Evolutionary conservation across 2,888 invertebrate species (phyloP).

Genomic region (Orthosia gracilis): DNA sequence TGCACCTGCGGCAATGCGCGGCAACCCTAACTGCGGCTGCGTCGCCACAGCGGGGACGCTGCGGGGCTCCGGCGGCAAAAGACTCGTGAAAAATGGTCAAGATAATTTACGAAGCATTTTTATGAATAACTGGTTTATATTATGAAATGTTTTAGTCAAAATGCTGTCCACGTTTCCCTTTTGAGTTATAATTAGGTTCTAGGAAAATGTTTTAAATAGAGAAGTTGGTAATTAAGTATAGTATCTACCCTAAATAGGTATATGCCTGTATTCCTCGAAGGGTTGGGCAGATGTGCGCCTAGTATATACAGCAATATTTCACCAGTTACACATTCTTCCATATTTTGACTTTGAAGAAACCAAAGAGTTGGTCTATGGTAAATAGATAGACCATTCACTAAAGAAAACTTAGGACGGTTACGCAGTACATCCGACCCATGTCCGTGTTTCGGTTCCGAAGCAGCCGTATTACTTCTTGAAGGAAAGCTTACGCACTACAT

Average conservation of each 20-base stretch:
- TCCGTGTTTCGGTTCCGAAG: too few relatives aligned
- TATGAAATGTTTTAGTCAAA: slow-evolving; percentile 20
- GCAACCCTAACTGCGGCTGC: slow-evolving; percentile 47
- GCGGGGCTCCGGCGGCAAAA: slow-evolving; percentile 43
- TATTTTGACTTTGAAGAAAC: not conserved
- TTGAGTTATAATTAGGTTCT: slow-evolving; percentile 10
- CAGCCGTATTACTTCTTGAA: too few relatives aligned
- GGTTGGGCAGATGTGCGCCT: not conserved
- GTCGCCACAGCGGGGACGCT: slow-evolving; percentile 32
- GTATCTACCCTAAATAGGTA: not conserved
- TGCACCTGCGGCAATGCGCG: slow-evolving; percentile 79
- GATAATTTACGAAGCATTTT: slow-evolving; percentile 59
- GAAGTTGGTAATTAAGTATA: not conserved
- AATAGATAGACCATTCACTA: too few relatives aligned
- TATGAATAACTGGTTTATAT: slow-evolving; percentile 38
- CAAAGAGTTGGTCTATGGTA: not conserved
- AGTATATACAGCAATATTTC: too few relatives aligned
- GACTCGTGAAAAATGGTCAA: slow-evolving; percentile 73
- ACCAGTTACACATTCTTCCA: too few relatives aligned
- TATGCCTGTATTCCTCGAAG: not conserved
- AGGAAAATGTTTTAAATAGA: not conserved
- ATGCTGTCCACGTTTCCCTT: slow-evolving; percentile 21
- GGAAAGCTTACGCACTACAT: too few relatives aligned
- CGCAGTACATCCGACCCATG: too few relatives aligned
- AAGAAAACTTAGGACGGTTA: too few relatives aligned